Base-by-base conservation (phyloP, 2,888 invertebrate species). In the Rhorus exstirpatorius region DNA sequence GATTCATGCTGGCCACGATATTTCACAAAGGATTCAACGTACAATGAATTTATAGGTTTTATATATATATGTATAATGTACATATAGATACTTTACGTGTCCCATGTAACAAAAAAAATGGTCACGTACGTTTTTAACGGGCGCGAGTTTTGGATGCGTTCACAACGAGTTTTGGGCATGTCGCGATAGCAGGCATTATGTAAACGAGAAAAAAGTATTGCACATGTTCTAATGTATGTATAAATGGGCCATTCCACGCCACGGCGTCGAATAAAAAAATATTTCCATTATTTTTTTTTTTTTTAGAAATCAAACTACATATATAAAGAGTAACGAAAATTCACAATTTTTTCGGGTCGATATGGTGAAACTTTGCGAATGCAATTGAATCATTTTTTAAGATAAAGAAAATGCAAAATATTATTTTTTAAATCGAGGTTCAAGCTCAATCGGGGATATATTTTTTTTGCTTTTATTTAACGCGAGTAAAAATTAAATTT, bases 1-100 rank as follows among this genome's bases (percentile, higher is more conserved):
- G 58, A 58, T 63, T 41, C 78, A 82, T 82, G 81, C 46, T 78
- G 49, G 19, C 46, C 78, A 82, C 74, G 78, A 81, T 75, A 63
- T 53, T 17, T 51, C 38, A 74, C 51, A 61, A 41, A n/a, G 51
- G 38, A 26, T 65, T 65, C 17, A 53, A 75, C 53, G 51, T 63
- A 53, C 17, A 53, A 63, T 61, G n/a, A 53, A 63, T 63, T 63
- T 53, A 65, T 26, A 19, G 24, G 31, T 3, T 44, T 21, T 38
- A 58, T 3, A 71, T 24, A 70, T 6, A 12, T 49, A 61, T 7
- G n/a, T n/a, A n/a, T n/a, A n/a, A n/a, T n/a, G n/a, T 35, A 58
- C 21, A 35, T 21, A 10, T 68, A 26, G 38, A 24, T 71, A 55
- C 49, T 35, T 44, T 72, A 12, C 17, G 26, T 67, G 67, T 79